Base-by-base conservation (phyloP, 2,888 invertebrate species). In the Stictocephala bisonia region DNA sequence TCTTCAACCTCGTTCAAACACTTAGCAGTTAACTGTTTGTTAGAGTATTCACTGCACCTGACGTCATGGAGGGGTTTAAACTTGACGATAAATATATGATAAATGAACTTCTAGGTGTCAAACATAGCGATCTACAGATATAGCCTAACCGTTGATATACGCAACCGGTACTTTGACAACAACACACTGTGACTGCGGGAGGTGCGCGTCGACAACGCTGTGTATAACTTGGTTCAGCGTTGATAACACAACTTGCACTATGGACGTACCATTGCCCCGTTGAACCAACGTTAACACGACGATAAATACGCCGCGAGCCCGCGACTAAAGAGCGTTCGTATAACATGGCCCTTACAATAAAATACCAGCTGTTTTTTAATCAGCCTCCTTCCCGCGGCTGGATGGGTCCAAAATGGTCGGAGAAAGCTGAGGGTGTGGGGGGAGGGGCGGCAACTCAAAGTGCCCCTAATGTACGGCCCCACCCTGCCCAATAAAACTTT, bases 401-500 rank as follows among this genome's bases (percentile, higher is more conserved):
- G 3, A 11, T 44, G 56, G 26, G n/a, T 51, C 51, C 51, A 51
- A 51, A 51, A 51, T 56, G 56, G 56, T 31, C 29, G 56, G 56
- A 4, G 56, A 56, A 56, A 56, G 56, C n/a, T n/a, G n/a, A n/a
- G n/a, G n/a, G 56, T 22, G 24, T 24, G 60, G 40, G 40, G 69
- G 51, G 69, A 40, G 35, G 15, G 40, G 69, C 69, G 53, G 51
- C 40, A 26, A 51, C 51, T 69, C 69, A 69, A 69, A 69, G 68
- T 60, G 60, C 24, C 31, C 50, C 51, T 51, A 53, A 53, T 69
- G 41, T 53, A 69, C 13, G 53, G 75, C 67, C 58, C 40, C 51
- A 41, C 73, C 53, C 69, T 70, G 60, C 48, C 60, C 71, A 71
- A 75, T 75, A 75, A 75, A 75, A 73, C 53, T 75, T 75, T 75